These are phyloP conservation scores for Argopecten irradians DNA, from an alignment of 1,140 invertebrate genomes.

Conservation along the genomic window DNA sequence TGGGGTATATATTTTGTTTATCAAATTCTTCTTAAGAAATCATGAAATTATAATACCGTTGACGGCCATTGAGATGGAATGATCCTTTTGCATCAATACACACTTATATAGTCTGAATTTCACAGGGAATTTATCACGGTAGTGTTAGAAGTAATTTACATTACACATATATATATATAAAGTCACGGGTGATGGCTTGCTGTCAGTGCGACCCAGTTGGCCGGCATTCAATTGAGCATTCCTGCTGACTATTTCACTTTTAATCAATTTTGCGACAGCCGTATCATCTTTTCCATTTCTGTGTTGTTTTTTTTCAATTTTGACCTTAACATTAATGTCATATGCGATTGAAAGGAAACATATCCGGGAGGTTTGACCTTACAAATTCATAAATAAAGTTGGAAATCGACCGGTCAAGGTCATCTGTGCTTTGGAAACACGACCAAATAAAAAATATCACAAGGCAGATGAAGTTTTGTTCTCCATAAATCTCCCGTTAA, in stretches of 20 bases:
- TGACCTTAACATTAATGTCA: not conserved
- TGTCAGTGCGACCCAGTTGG: not conserved
- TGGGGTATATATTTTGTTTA: not conserved
- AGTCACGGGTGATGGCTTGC: not conserved
- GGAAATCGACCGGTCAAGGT: too few relatives aligned
- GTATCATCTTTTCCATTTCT: not conserved
- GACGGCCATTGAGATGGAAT: not conserved
- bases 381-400: too few relatives aligned
- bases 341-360: not conserved
- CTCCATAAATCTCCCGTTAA: too few relatives aligned
- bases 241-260: not conserved
- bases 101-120: not conserved
- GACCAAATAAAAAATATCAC: too few relatives aligned
- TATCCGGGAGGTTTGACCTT: not conserved
- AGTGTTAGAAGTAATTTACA: not conserved
- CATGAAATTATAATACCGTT: not conserved
- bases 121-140: not conserved
- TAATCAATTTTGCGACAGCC: not conserved
- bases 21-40: not conserved
- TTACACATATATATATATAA: not conserved
- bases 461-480: too few relatives aligned
- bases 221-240: too few relatives aligned
- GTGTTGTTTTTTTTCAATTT: not conserved
- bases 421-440: too few relatives aligned
- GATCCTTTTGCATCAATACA: not conserved